phyloP scores from a whole-genome alignment of 2,113 vertebrate species.

The Sinocyclocheilus anshuiensis region DNA sequence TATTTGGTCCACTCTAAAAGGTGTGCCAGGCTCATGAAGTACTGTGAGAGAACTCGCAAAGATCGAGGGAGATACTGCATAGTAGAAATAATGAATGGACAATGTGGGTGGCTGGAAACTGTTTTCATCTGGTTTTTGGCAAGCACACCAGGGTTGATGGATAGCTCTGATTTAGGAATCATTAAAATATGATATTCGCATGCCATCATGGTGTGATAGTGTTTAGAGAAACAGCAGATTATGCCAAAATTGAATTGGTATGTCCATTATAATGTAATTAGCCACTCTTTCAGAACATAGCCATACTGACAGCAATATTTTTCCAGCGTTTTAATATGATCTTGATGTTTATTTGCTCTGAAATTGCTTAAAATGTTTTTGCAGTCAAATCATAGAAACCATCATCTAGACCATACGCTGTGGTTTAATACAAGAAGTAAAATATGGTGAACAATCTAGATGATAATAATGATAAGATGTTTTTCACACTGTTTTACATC shows the following conservation, averaged over 20 bases:
- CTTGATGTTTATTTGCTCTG: background rate
- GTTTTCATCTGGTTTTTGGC: background rate
- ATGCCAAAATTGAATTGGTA: background rate
- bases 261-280: conserved; percentile 18
- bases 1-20: conserved; percentile 13
- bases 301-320: background rate
- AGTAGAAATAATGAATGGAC: conserved; percentile 9
- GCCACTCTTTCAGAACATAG: background rate
- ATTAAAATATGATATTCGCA: conserved; percentile 15
- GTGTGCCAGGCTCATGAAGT: background rate
- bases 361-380: background rate
- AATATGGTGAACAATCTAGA: background rate
- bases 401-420: background rate
- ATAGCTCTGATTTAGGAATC: background rate
- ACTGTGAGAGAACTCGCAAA: background rate
- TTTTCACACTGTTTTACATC: background rate
- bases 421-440: background rate
- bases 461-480: background rate
- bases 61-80: background rate
- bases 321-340: background rate
- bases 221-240: background rate
- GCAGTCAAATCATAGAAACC: background rate
- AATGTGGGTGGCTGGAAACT: conserved; percentile 13
- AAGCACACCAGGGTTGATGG: background rate
- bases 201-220: background rate